Conservation (phyloP, 2,888 invertebrate species). For the Napeogenes inachia region DNA sequence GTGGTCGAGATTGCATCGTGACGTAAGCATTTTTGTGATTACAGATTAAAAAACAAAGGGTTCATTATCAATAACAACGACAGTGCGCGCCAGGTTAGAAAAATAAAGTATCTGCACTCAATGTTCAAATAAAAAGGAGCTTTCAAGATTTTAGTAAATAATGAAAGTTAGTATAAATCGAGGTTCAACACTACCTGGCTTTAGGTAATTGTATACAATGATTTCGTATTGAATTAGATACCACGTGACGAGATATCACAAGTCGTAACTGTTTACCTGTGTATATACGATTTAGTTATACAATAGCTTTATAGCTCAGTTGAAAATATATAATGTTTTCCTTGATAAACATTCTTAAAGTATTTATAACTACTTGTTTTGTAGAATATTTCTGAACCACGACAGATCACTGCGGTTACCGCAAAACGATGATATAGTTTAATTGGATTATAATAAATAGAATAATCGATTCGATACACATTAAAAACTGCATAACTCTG, state of each 20-base stretch:
- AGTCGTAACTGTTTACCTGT: constrained; percentile 42
- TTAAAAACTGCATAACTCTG: constrained; percentile 52
- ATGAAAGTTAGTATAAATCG: constrained; percentile 68
- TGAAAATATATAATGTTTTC: constrained; percentile 44
- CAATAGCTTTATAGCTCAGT: constrained; percentile 47
- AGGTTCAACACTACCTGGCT: constrained; percentile 71
- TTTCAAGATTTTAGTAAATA: constrained; percentile 74
- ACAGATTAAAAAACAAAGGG: constrained; percentile 37
- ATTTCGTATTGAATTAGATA: constrained; percentile 49
- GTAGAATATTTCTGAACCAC: constrained; percentile 20
- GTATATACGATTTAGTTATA: constrained; percentile 59
- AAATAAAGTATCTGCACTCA: constrained; percentile 75
- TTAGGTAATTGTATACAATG: constrained; percentile 76
- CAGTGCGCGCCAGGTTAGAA: constrained; percentile 74
- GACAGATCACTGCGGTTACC: constrained; percentile 32
- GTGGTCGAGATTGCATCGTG: constrained; percentile 40
- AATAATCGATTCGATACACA: constrained; percentile 42
- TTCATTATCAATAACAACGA: constrained; percentile 41
- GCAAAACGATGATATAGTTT: constrained; percentile 28
- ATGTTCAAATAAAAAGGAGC: constrained; percentile 78
- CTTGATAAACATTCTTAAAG: constrained; percentile 33
- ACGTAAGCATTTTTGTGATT: constrained; percentile 39
- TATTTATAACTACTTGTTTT: constrained; percentile 27
- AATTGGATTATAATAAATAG: constrained; percentile 37
- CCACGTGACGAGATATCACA: constrained; percentile 32